These are phyloP conservation scores for Hippolais icterina DNA, from an alignment of 2,113 vertebrate species.

Conservation along the genomic window DNA sequence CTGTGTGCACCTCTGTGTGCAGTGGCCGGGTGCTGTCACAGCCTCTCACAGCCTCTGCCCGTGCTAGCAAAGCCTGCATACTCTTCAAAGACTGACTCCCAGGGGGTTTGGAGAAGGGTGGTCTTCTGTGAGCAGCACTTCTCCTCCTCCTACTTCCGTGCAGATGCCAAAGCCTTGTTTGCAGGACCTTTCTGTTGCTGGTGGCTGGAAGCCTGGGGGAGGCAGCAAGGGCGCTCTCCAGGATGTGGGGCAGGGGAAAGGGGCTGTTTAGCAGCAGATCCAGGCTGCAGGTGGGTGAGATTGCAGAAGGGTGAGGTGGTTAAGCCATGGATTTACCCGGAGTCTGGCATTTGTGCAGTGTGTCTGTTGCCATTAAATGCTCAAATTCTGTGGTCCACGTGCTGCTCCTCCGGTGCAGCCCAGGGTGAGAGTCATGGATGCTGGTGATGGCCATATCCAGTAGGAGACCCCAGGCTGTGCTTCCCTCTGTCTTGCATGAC, in stretches of 20 bases:
- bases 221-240: background rate
- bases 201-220: background rate
- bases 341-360: background rate
- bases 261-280: background rate
- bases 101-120: background rate
- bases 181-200: background rate
- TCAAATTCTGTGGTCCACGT: background rate
- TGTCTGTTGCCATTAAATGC: fast-evolving
- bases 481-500: background rate
- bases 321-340: fast-evolving
- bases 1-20: background rate
- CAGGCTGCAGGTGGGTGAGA: background rate
- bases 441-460: fast-evolving
- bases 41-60: background rate
- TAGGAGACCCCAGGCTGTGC: fast-evolving
- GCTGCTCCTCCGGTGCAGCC: background rate
- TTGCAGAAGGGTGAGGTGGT: fast-evolving
- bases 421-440: fast-evolving
- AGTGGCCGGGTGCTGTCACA: background rate
- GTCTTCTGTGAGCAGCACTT: background rate
- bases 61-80: fast-evolving
- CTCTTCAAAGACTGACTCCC: background rate
- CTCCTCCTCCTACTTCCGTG: background rate
- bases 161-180: background rate
- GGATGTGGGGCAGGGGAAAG: background rate